Percentiles rank a stretch among this genome's conserved stretches.
Evolutionary conservation across 2,888 invertebrate species (phyloP).

Genomic region (Heliconius hortense): DNA sequence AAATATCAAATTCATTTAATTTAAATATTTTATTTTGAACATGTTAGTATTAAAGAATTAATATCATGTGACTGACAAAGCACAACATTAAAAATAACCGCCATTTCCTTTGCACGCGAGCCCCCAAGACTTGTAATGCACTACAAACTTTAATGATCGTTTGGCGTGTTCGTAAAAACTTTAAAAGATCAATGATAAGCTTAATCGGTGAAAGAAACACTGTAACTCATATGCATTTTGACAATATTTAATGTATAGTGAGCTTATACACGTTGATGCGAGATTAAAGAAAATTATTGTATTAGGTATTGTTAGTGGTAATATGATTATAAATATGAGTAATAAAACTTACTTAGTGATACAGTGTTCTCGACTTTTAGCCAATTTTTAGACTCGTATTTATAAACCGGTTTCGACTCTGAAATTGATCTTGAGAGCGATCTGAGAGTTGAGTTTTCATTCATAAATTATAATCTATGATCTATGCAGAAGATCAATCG

Average conservation of each 20-base stretch:
- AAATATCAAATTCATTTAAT: neutral
- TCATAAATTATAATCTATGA: too few relatives aligned
- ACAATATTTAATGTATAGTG: neutral
- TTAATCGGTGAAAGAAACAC: slow-evolving; percentile 34
- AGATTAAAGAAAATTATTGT: neutral
- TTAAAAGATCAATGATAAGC: slow-evolving; percentile 52
- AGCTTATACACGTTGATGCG: neutral
- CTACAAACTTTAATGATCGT: slow-evolving; percentile 61
- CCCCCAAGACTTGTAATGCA: slow-evolving; percentile 52
- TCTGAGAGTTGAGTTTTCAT: too few relatives aligned
- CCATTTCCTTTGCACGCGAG: slow-evolving; percentile 52
- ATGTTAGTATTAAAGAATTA: slow-evolving; percentile 10
- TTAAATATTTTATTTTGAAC: neutral
- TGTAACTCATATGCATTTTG: slow-evolving; percentile 27
- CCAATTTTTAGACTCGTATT: too few relatives aligned
- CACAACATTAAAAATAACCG: slow-evolving; percentile 45
- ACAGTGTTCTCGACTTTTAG: too few relatives aligned
- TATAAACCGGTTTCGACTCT: too few relatives aligned
- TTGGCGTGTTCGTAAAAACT: slow-evolving; percentile 62
- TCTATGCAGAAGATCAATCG: too few relatives aligned
- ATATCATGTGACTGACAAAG: slow-evolving; percentile 38
- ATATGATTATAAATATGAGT: too few relatives aligned
- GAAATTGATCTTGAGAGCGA: too few relatives aligned
- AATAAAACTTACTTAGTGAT: too few relatives aligned
- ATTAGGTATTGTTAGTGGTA: too few relatives aligned